Evolutionary conservation across 2,113 vertebrate genomes (phyloP).

Genomic region (Pollimyrus isidori): DNA sequence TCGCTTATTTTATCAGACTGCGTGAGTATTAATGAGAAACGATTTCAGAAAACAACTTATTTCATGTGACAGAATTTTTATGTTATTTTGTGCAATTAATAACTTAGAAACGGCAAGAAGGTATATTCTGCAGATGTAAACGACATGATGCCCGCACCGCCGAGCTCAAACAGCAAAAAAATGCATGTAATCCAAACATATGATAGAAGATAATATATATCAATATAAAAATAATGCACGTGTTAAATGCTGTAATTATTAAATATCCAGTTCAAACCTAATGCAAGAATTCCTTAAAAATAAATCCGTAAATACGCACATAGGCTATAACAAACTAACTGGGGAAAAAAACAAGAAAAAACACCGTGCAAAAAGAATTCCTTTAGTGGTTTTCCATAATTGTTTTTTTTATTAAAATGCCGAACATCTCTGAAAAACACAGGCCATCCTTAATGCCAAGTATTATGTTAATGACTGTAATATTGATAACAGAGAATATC

Average conservation of each 20-base stretch:
- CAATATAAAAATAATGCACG: background rate
- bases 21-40: background rate
- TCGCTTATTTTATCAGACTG: constrained; percentile 49
- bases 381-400: background rate
- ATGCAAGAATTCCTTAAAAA: background rate
- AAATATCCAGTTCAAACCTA: background rate
- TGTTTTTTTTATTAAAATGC: background rate
- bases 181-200: background rate
- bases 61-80: background rate
- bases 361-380: background rate
- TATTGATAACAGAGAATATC: background rate
- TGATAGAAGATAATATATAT: background rate
- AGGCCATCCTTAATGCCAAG: background rate
- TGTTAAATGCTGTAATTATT: background rate
- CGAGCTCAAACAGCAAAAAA: background rate
- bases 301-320: background rate
- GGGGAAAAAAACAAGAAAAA: background rate
- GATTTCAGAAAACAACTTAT: background rate
- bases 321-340: background rate
- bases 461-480: background rate
- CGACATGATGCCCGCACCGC: background rate
- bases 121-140: background rate
- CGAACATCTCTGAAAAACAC: background rate
- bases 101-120: background rate
- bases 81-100: background rate